Base-by-base conservation (phyloP, 2,113 vertebrate species). In the Gobius niger region DNA sequence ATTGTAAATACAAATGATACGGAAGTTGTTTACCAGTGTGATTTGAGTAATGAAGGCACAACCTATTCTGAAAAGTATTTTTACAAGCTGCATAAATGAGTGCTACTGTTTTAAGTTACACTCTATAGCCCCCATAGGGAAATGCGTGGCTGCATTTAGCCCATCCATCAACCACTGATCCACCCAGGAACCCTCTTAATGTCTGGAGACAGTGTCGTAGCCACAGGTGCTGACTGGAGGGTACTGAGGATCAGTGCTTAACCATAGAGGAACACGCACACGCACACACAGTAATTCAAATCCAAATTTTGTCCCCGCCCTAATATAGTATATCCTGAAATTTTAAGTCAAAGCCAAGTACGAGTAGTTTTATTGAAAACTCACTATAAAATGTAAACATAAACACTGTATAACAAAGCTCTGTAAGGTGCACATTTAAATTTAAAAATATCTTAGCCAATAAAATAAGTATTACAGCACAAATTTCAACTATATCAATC, bases 101-200 rank as follows among this genome's bases (percentile, higher is more conserved):
- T 7, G 11, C 53, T 24, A 34, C 53, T 56, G 53, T 40, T 57
- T 57, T 57, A 57, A 57, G 24, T 57, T 57, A 40, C 54, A 34
- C 19, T 56, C 53, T 12, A 56, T 40, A 12, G 53, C 7, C 53
- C 53, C 53, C 24, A 57, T 14, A 40, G 54, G 54, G 54, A 57
- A 57, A 57, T 57, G 24, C 24, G 40, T 40, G 24, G 24, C 54
- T 40, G 54, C 54, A 40, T 57, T 57, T 57, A 57, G 40, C 54
- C 13, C 24, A 57, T 57, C 54, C 19, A 57, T 57, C 54, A 57
- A 15, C 54, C 18, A 13, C 18, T 5, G 10, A 9, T 54, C 24
- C 24, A 14, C 54, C 24, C 24, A 11, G 2, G 13, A 24, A 57
- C 19, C 54, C 11, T 40, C 5, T 57, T 7, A n/a, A 16, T 46